These are phyloP conservation scores for Eilema depressum DNA, from an alignment of 2,888 invertebrate species.

Conservation along the genomic window DNA sequence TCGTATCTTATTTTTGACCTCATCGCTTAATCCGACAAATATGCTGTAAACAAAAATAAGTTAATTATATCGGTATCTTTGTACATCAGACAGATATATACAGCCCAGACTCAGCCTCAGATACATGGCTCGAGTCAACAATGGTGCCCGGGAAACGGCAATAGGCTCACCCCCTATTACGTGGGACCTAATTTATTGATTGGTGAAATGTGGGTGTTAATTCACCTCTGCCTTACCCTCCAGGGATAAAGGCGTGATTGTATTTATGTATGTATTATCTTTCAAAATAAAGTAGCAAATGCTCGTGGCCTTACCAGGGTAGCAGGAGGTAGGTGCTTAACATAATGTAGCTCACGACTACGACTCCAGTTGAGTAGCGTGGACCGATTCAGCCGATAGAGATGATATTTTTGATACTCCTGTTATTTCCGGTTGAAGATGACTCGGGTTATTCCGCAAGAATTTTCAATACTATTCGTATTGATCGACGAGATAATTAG, in stretches of 20 bases:
- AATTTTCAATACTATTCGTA: not conserved
- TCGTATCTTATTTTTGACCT: slow-evolving; percentile 54
- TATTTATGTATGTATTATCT: no score
- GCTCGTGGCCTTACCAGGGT: not conserved
- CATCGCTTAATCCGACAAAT: slow-evolving; percentile 37
- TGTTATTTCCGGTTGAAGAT: not conserved
- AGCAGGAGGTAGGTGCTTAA: slow-evolving; percentile 7
- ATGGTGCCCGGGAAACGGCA: no score
- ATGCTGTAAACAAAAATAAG: slow-evolving; percentile 45
- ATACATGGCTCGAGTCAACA: no score
- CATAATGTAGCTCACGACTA: slow-evolving; percentile 4
- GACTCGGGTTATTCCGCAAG: not conserved
- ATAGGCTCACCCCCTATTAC: no score
- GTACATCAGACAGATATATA: no score
- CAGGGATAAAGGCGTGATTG: no score
- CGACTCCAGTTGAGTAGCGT: not conserved
- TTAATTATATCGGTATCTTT: not conserved
- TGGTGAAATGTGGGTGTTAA: no score
- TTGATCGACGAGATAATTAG: no score
- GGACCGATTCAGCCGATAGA: not conserved
- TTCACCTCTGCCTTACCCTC: no score
- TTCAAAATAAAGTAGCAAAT: not conserved
- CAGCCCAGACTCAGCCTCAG: no score
- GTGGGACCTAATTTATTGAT: no score
- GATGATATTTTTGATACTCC: not conserved